A percentile compares a stretch with the other conserved stretches of the same genome.
phyloP scores from a whole-genome alignment of 2,113 vertebrate species.

The Paracyprichromis sp. region DNA sequence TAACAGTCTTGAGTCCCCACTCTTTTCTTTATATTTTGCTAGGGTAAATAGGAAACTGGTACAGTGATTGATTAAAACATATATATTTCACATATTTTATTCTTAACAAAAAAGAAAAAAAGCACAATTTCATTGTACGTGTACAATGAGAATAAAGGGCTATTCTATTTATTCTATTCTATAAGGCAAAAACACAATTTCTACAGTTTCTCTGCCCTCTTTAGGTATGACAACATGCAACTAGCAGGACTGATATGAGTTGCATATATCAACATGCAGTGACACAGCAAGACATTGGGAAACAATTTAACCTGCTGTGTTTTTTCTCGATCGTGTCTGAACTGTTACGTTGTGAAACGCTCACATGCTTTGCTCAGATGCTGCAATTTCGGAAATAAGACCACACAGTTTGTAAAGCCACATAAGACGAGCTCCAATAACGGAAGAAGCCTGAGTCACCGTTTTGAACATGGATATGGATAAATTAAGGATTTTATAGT shows the following conservation, averaged over 20 bases:
- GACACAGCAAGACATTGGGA: neutral
- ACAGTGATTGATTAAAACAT: neutral
- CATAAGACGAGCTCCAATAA: neutral
- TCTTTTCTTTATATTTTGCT: neutral
- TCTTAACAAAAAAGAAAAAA: neutral
- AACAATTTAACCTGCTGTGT: neutral
- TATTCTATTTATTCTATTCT: neutral
- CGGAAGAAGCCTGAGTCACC: neutral
- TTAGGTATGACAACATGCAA: neutral
- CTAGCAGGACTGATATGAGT: neutral
- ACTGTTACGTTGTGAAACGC: neutral
- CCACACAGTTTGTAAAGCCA: neutral
- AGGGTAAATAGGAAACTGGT: neutral
- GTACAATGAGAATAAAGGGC: neutral
- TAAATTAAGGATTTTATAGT: neutral
- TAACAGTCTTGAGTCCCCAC: neutral
- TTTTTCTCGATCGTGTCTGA: neutral
- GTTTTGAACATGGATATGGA: neutral
- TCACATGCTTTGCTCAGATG: neutral
- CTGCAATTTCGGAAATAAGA: neutral
- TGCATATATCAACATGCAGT: neutral
- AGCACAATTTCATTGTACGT: neutral
- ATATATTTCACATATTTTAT: neutral
- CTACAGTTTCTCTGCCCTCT: neutral
- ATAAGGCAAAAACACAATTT: neutral